Percentiles rank a stretch among this genome's conserved stretches.
Conservation (phyloP, 2,888 invertebrate species). For the Cyaniris semiargus region DNA sequence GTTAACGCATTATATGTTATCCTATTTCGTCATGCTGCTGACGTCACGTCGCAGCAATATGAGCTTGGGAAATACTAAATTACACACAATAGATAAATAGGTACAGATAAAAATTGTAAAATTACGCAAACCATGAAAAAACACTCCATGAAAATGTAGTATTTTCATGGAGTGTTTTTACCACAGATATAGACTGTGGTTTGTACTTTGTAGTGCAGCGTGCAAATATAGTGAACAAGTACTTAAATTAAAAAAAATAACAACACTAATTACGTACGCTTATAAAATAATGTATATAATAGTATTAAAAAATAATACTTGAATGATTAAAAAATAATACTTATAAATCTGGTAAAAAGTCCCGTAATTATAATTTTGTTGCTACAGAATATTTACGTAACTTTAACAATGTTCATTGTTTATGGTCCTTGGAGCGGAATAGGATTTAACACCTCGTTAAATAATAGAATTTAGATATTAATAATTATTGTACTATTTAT, state of each 20-base stretch:
- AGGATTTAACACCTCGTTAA: neutral
- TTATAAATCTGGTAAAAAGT: neutral
- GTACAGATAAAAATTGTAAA: neutral
- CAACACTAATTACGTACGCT: neutral
- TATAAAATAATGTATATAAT: too few species aligned
- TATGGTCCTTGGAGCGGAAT: neutral
- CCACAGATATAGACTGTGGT: too few species aligned
- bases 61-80: neutral
- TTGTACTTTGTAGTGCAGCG: neutral
- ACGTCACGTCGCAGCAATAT: neutral
- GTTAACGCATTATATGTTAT: neutral
- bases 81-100: neutral
- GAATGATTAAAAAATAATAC: too few species aligned
- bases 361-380: neutral
- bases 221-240: slow-evolving; percentile 9
- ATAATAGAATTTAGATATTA: too few species aligned
- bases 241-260: neutral
- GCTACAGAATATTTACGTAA: neutral
- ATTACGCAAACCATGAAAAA: neutral
- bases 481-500: too few species aligned
- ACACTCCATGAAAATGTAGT: too few species aligned
- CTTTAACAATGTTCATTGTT: neutral
- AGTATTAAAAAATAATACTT: too few species aligned
- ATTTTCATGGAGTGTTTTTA: neutral
- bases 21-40: neutral